phyloP scores from a whole-genome alignment of 1,140 invertebrate species.

The Penaeus vannamei region DNA sequence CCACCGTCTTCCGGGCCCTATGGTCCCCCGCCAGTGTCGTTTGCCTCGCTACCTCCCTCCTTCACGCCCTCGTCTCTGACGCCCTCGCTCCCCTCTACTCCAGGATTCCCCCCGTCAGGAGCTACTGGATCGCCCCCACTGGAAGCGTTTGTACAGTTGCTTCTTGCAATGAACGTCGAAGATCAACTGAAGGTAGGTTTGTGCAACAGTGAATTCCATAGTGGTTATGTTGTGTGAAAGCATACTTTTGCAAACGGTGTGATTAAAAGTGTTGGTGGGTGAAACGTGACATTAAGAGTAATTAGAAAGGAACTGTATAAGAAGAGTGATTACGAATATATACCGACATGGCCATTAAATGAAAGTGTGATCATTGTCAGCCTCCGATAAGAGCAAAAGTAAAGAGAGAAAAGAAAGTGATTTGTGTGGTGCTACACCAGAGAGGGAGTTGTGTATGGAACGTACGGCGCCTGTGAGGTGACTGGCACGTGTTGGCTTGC shows the following conservation, averaged over 20 bases:
- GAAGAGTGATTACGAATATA: not conserved
- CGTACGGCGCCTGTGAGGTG: not conserved
- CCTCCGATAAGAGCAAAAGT: too few relatives aligned
- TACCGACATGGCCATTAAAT: not conserved
- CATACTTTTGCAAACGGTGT: not conserved
- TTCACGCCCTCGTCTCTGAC: slow-evolving; percentile 64
- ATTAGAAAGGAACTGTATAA: not conserved
- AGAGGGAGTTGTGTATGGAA: too few relatives aligned
- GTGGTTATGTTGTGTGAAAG: slow-evolving; percentile 44
- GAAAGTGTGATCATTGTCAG: not conserved
- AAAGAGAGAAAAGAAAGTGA: too few relatives aligned
- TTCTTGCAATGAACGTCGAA: slow-evolving; percentile 68
- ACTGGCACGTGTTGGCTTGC: slow-evolving; percentile 42
- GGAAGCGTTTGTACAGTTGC: slow-evolving; percentile 68
- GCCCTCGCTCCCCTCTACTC: slow-evolving; percentile 57
- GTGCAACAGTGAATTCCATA: slow-evolving; percentile 34
- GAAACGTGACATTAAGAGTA: slow-evolving; percentile 16
- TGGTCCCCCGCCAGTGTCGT: slow-evolving; percentile 66
- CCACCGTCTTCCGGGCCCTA: slow-evolving; percentile 66
- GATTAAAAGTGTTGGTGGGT: too few relatives aligned
- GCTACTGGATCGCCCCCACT: slow-evolving; percentile 64
- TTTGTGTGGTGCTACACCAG: too few relatives aligned
- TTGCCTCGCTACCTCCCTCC: slow-evolving; percentile 65
- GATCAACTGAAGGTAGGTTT: slow-evolving; percentile 68
- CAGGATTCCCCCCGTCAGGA: slow-evolving; percentile 65